Evolutionary conservation across 30 jellyfish, hydroid and myxozoan genomes (phyloP), one percentile per base, ranked within the genome.

Genomic region (Cassiopea xamachana): DNA sequence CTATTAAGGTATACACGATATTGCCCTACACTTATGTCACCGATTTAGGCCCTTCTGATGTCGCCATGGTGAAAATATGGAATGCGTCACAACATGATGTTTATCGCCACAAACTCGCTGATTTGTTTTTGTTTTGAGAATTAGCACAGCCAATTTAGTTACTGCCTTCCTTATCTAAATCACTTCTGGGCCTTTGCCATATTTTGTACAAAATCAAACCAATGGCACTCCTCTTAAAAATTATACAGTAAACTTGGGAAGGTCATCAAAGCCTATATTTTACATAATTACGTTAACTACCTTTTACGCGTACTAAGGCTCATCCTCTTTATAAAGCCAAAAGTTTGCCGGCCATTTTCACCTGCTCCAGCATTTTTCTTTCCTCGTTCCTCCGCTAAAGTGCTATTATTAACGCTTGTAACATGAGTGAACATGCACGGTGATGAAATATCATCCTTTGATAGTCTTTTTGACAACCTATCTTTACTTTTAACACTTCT

Each of bases 371-470:
- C 5, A 50, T 81, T 46, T 50, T 50, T 69, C 43, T 77, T 87
- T 17, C 80, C 94, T 8, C 55, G 8, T 13, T 73, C 73, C 12
- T 50, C 79, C 13, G 86, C 51, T 43, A 76, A 87, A 16, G 94
- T 27, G 69, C 94, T 90, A 74, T 94, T 94, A 76, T 85, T 85
- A 19, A 90, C 77, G 81, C 98, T 90, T 5, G 98, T 88, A 48
- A 94, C 98, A 94, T 94, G 98, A 43, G 91, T 90, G 64, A 94
- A 94, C 98, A 94, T 94, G 81, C 98, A 94, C 1, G 98, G 98
- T 1, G 94, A 77, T 17, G 98, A 94, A 46, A 94, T 94, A 69
- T 94, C 98, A n/a, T 87, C 97, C 69, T 94, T 94, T 72, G 73
- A 51, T 10, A 94, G 88, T 87, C 84, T 94, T 44, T 82, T 86